phyloP scores from a whole-genome alignment of 2,113 vertebrate species.

The Nyctibius bracteatus region DNA sequence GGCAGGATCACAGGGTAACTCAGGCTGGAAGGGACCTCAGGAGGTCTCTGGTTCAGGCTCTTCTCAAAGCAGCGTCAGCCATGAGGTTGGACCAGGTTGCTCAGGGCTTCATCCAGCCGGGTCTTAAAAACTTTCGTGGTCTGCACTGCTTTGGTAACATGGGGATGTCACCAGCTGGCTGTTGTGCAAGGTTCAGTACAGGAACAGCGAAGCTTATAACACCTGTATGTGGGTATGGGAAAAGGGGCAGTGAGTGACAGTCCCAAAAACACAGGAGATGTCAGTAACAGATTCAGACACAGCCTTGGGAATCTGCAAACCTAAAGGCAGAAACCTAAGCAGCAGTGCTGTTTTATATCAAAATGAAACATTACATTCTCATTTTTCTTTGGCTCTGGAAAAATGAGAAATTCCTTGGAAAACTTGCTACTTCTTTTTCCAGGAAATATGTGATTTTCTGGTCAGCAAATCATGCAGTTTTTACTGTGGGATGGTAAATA shows the following conservation, averaged over 20 bases:
- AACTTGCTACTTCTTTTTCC: not conserved
- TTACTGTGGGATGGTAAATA: not conserved
- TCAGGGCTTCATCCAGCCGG: not conserved
- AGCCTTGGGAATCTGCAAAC: not conserved
- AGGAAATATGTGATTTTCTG: not conserved
- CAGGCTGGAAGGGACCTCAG: not conserved
- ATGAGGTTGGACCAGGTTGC: not conserved
- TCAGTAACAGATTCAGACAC: not conserved
- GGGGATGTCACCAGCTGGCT: not conserved
- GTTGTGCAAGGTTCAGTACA: not conserved
- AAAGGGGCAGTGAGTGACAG: not conserved
- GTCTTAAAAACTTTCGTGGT: rapidly evolving
- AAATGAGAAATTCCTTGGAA: not conserved
- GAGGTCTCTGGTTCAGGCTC: not conserved
- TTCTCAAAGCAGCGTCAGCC: not conserved
- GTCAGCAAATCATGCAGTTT: not conserved
- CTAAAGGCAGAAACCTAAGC: not conserved
- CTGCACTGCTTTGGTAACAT: not conserved
- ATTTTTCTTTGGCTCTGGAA: not conserved
- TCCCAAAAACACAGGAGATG: not conserved
- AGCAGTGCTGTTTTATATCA: not conserved
- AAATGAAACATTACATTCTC: not conserved
- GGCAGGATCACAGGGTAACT: not conserved
- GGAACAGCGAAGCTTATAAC: not conserved
- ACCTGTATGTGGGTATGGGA: not conserved